Evolutionary conservation across 2,113 vertebrate genomes (phyloP), one percentile per base, ranked within the genome.

Genomic region (Pelusios castaneus): DNA sequence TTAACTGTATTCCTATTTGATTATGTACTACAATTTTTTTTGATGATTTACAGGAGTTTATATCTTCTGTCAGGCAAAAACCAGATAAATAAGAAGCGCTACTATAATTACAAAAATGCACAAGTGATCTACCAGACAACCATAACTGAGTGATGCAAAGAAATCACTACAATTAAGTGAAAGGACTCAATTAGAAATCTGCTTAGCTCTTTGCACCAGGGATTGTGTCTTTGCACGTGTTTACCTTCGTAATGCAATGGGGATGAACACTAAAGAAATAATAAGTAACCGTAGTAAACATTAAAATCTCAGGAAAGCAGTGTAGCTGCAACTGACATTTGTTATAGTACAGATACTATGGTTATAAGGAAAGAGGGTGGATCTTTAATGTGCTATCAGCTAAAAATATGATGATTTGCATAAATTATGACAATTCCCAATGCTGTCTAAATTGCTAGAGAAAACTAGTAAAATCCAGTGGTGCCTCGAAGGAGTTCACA

Each of bases 381-480:
- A 14, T 63, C 31, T 14, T 63, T 63, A 63, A 63, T 34, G 31
- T 38, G 63, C 63, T 70, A 70, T 9, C 29, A 38, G 31, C 56
- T 19, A 84, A 89, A 84, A 82, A 10, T n/a, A 77, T 17, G 79
- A 14, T 6, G 2, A 73, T 2, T 16, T 41, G 9, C 67, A 55
- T 77, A 14, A 45, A 86, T 7, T 13, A 82, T 55, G 76, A 31
- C 5, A 97, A 80, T 88, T 86, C 5, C 60, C 29, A 45, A 0
- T 43, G 49, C 24, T 84, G 51, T 85, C 47, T 47, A 60, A 92
- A 81, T 41, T 17, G 80, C 51, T 55, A 87, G 10, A 2, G 85
- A 58, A 92, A 56, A 0, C 0, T 0, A 43, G 2, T 56, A 45
- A 94, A 84, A n/a, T 6, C 81, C 1, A 10, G 13, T 1, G 4